Evolutionary conservation across 2,797 vertebrate species (phyloP).

Genomic region (Oceanodroma leucorhoa): DNA sequence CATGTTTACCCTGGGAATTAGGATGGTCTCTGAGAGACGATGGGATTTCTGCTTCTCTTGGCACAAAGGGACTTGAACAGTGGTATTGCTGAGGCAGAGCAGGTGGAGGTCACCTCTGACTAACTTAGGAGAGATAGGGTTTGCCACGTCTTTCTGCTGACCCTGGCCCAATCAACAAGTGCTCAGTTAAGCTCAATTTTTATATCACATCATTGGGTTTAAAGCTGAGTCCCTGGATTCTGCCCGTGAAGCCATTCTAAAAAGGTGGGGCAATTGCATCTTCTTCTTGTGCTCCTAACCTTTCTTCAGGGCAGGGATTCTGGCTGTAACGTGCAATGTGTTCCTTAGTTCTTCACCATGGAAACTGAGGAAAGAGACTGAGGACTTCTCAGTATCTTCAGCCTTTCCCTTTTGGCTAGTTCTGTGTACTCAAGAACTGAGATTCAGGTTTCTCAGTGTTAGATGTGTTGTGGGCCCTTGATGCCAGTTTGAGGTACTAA

Average conservation of each 20-base stretch:
- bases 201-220: not conserved
- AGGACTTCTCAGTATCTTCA: not conserved
- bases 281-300: not conserved
- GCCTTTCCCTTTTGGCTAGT: not conserved
- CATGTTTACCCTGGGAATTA: not conserved
- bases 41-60: not conserved
- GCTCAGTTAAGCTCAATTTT: not conserved
- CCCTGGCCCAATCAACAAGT: not conserved
- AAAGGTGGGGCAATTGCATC: not conserved
- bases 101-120: not conserved
- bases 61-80: not conserved
- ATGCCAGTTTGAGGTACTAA: not conserved
- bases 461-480: not conserved
- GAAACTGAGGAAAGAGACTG: not conserved
- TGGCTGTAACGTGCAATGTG: not conserved
- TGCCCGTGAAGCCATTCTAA: not conserved
- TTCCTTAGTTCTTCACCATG: not conserved
- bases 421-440: not conserved
- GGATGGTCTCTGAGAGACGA: not conserved
- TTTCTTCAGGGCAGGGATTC: not conserved
- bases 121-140: not conserved
- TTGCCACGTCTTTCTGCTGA: not conserved
- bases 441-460: not conserved
- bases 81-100: not conserved
- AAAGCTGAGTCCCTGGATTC: not conserved